A percentile compares a stretch with the other conserved stretches of the same genome.
phyloP scores from a whole-genome alignment of 1,140 invertebrate genomes.

The Aphaenogaster floridana region DNA sequence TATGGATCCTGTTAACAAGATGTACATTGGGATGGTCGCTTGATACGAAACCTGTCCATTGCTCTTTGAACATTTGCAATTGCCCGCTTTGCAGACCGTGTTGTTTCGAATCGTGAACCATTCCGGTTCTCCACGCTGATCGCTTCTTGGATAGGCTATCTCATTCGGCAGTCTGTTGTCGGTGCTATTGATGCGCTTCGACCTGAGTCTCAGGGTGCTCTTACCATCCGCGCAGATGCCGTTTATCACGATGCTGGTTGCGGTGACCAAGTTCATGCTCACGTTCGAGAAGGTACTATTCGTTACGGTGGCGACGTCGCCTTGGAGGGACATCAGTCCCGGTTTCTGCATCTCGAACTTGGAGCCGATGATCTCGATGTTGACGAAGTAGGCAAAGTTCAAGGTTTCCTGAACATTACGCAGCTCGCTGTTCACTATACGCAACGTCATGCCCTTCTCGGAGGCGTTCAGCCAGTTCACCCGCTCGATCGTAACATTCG shows the following conservation, averaged over 20 bases:
- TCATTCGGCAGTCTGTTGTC: slow-evolving; percentile 77
- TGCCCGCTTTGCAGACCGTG: slow-evolving; percentile 79
- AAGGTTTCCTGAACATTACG: slow-evolving; percentile 60
- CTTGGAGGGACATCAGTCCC: slow-evolving; percentile 73
- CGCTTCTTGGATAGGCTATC: slow-evolving; percentile 74
- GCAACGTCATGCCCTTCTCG: slow-evolving; percentile 64
- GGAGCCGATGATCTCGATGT: slow-evolving; percentile 74
- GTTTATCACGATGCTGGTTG: slow-evolving; percentile 65
- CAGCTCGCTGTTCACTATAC: slow-evolving; percentile 71
- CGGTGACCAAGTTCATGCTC: slow-evolving; percentile 73
- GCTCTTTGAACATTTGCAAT: slow-evolving; percentile 78
- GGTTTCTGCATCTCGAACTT: slow-evolving; percentile 75
- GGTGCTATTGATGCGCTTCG: slow-evolving; percentile 69
- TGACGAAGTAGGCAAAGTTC: slow-evolving; percentile 74
- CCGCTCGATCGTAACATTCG: slow-evolving; percentile 76
- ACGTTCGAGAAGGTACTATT: slow-evolving; percentile 76
- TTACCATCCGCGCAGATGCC: slow-evolving; percentile 77
- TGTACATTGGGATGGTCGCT: not conserved
- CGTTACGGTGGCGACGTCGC: slow-evolving; percentile 54
- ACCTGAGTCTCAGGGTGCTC: slow-evolving; percentile 76
- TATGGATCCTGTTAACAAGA: not conserved
- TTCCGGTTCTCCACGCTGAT: not conserved
- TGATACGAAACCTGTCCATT: slow-evolving; percentile 50
- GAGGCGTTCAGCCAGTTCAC: slow-evolving; percentile 72
- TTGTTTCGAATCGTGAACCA: slow-evolving; percentile 71